phyloP scores from a whole-genome alignment of 2,888 invertebrate species.

The Hirtodrosophila duncani region DNA sequence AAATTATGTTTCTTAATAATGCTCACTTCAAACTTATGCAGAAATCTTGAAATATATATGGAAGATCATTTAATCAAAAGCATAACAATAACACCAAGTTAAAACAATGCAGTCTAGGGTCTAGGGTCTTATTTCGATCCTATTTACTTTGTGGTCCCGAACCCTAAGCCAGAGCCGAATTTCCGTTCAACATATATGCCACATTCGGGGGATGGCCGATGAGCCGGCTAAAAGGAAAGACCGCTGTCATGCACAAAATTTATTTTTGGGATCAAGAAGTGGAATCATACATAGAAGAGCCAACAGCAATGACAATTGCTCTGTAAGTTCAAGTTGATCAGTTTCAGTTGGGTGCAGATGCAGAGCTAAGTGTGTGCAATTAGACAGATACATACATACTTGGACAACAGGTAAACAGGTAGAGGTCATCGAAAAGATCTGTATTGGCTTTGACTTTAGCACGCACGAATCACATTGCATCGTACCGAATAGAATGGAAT shows the following conservation, averaged over 20 bases:
- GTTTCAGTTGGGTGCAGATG: conserved; percentile 3
- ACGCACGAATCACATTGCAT: too few species aligned
- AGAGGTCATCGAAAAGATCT: conserved; percentile 27
- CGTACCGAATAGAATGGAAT: conserved; percentile 22
- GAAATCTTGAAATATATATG: too few species aligned
- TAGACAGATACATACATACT: too few species aligned
- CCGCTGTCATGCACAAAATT: conserved; percentile 58
- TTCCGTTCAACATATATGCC: too few species aligned
- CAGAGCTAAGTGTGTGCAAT: conserved; percentile 71
- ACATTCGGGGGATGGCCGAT: conserved; percentile 2
- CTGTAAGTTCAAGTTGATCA: neutral
- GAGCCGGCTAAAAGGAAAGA: conserved; percentile 13
- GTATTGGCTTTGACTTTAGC: conserved; percentile 27
- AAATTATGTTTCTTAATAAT: too few species aligned
- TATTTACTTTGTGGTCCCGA: conserved; percentile 9
- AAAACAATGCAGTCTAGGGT: conserved; percentile 41
- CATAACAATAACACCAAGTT: conserved; percentile 39
- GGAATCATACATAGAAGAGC: conserved; percentile 37
- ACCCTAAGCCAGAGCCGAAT: too few species aligned
- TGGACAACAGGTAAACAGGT: conserved; percentile 39
- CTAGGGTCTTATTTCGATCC: conserved; percentile 14
- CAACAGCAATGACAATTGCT: conserved; percentile 58
- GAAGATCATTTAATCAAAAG: too few species aligned
- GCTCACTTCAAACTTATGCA: too few species aligned
- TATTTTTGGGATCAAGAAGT: conserved; percentile 50